Evolutionary conservation across 1,140 invertebrate species (phyloP).

Genomic region (Lineus longissimus): DNA sequence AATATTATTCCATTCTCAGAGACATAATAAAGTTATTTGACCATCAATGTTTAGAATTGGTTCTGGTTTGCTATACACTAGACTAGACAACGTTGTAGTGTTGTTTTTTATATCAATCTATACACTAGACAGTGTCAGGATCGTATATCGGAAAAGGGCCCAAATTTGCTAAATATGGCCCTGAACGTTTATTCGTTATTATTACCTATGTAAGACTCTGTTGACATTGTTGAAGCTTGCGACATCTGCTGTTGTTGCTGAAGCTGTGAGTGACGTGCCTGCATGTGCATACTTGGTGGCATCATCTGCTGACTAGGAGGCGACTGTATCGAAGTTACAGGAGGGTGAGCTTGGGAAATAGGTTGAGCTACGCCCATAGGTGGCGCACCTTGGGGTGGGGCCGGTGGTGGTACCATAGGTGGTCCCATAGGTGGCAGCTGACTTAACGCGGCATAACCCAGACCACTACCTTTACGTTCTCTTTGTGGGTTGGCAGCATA

Average conservation of each 20-base stretch:
- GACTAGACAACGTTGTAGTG: no score
- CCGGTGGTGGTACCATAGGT: conserved; percentile 7
- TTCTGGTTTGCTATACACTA: no score
- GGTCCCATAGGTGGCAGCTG: conserved; percentile 26
- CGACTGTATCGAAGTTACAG: conserved; percentile 7
- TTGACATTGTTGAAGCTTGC: not conserved
- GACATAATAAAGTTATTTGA: no score
- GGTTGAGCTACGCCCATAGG: conserved; percentile 69
- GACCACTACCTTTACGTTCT: conserved; percentile 54
- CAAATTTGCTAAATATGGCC: no score
- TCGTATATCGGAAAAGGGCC: no score
- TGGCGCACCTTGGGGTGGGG: conserved; percentile 49
- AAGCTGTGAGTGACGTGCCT: no score
- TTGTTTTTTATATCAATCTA: no score
- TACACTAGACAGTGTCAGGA: no score
- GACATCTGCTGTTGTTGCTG: conserved; percentile 5
- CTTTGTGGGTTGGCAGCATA: no score
- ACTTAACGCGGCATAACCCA: conserved; percentile 67
- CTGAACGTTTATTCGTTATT: conserved; percentile 5
- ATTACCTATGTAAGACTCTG: no score
- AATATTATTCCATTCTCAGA: no score
- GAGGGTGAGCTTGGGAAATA: conserved; percentile 48
- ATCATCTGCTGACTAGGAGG: not conserved
- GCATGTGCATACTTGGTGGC: conserved; percentile 1
- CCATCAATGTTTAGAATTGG: no score